These are phyloP conservation scores for Neotoxoptera formosana DNA, from an alignment of 1,140 invertebrate genomes.

Conservation along the genomic window DNA sequence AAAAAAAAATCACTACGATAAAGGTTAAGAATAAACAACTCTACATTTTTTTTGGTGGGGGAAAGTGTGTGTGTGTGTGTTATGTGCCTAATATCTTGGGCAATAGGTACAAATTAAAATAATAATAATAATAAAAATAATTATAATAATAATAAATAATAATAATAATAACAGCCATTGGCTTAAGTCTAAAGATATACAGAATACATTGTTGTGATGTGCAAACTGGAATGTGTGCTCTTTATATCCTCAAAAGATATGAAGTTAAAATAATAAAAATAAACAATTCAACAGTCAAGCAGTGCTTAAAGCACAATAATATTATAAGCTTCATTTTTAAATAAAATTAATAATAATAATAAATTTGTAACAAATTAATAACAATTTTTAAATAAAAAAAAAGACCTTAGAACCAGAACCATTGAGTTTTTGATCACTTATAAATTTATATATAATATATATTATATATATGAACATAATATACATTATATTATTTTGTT, in stretches of 20 bases:
- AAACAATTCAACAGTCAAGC: constrained; percentile 52
- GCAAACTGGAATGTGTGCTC: constrained; percentile 49
- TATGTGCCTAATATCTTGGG: constrained; percentile 28
- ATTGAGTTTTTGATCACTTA: constrained; percentile 35
- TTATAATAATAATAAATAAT: constrained; percentile 48
- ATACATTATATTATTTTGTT: constrained; percentile 2
- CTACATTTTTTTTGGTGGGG: neutral
- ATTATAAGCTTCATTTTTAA: constrained; percentile 56
- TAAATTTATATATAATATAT: neutral
- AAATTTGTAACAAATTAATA: constrained; percentile 56
- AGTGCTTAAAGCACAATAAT: constrained; percentile 52
- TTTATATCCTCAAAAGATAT: constrained; percentile 24
- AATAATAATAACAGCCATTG: constrained; percentile 56
- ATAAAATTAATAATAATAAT: constrained; percentile 47
- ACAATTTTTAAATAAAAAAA: constrained; percentile 29
- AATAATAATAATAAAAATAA: constrained; percentile 43
- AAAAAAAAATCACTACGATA: constrained; percentile 48
- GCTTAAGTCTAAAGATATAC: constrained; percentile 53
- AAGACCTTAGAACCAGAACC: constrained; percentile 41
- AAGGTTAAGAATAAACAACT: constrained; percentile 39
- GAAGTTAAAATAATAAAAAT: constrained; percentile 35
- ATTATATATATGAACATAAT: constrained; percentile 7
- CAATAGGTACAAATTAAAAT: constrained; percentile 49
- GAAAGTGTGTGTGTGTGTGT: neutral
- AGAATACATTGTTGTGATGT: constrained; percentile 47